These are phyloP conservation scores for Myopa tessellatipennis DNA, from an alignment of 2,888 invertebrate genomes.

Conservation along the genomic window DNA sequence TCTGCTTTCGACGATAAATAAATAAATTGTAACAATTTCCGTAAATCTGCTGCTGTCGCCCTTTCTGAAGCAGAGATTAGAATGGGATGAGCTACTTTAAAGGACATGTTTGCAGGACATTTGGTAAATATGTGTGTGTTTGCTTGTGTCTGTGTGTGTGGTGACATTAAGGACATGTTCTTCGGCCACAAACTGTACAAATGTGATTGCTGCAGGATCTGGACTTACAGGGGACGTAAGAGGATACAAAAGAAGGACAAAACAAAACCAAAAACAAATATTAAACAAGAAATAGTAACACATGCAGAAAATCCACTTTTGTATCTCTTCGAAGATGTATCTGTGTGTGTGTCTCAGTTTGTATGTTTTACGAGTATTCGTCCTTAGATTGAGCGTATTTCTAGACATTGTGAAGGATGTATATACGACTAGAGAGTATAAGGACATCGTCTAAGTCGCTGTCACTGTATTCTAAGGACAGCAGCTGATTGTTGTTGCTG, in stretches of 20 bases:
- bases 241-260: background rate
- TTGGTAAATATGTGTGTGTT: background rate
- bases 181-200: constrained; percentile 22
- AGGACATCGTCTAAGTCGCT: too few relatives aligned
- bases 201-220: constrained; percentile 11
- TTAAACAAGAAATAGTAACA: background rate
- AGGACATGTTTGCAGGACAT: constrained; percentile 1
- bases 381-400: constrained; percentile 43
- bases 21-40: constrained; percentile 30
- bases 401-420: background rate
- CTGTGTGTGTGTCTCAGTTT: background rate
- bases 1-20: constrained; percentile 1
- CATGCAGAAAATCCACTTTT: constrained; percentile 39
- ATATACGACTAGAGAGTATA: too few relatives aligned
- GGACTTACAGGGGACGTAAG: background rate
- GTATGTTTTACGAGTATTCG: constrained; percentile 4
- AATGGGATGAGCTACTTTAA: constrained; percentile 12
- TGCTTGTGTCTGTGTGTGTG: constrained; percentile 5
- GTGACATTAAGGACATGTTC: constrained; percentile 12
- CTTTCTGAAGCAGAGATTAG: constrained; percentile 6
- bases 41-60: background rate
- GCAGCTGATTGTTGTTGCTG: constrained; percentile 15
- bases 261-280: background rate
- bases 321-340: constrained; percentile 23
- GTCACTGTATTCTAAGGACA: too few relatives aligned